Conservation (phyloP, 2,113 vertebrate species). For the Colinus virginianus region DNA sequence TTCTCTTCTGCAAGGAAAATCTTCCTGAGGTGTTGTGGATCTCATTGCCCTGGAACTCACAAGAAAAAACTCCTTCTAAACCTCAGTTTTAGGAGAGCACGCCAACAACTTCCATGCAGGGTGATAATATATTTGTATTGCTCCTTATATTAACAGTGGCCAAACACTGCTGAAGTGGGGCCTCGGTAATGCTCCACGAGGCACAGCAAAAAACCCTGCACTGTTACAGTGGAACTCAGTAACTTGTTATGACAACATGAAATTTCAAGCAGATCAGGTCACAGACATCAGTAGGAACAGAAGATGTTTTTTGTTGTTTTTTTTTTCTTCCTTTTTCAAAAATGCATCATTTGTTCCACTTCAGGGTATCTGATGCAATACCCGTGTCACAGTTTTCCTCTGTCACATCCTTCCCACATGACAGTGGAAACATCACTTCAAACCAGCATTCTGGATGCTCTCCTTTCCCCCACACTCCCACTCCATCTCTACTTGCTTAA, state of each 20-base stretch:
- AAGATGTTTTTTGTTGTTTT: not conserved
- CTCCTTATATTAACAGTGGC: not conserved
- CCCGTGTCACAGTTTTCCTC: slow-evolving; percentile 19
- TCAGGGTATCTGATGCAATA: slow-evolving; percentile 48
- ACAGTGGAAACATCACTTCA: slow-evolving; percentile 48
- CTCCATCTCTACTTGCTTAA: slow-evolving; percentile 45
- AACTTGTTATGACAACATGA: not conserved
- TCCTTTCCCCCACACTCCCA: slow-evolving; percentile 64
- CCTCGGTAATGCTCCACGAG: not conserved
- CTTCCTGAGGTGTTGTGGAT: not conserved
- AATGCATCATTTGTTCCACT: slow-evolving; percentile 40
- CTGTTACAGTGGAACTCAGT: not conserved
- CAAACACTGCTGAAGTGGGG: not conserved
- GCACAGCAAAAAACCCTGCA: not conserved
- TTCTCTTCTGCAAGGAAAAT: not conserved
- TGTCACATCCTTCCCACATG: slow-evolving; percentile 56
- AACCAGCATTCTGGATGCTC: slow-evolving; percentile 31
- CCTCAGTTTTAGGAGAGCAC: not conserved
- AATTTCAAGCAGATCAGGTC: not conserved
- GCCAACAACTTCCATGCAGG: not conserved
- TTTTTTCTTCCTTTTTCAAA: not conserved
- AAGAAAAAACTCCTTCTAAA: not conserved
- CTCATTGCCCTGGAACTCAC: not conserved
- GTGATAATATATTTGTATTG: not conserved
- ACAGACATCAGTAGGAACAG: not conserved